These are phyloP conservation scores for Gulo gulo DNA, from an alignment of 2,113 vertebrate genomes.

Conservation along the genomic window DNA sequence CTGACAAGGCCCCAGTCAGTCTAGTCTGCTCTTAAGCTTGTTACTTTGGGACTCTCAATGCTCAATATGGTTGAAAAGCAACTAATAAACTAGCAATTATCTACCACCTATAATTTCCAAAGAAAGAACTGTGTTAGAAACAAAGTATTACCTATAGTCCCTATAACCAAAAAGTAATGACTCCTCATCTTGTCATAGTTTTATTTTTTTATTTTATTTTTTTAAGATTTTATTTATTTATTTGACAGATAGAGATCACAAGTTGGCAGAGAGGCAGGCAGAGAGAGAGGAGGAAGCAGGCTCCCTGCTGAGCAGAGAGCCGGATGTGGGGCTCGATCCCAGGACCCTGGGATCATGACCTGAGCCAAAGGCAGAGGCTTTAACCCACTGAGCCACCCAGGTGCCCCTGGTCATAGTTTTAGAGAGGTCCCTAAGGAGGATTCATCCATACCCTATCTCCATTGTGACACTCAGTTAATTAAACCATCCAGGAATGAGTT, in stretches of 20 bases:
- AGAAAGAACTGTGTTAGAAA: neutral
- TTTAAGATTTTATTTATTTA: too few species aligned
- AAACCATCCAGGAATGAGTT: neutral
- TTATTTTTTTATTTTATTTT: neutral
- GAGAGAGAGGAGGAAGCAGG: too few species aligned
- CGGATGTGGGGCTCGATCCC: too few species aligned
- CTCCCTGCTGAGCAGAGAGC: too few species aligned
- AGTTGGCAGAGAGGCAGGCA: too few species aligned
- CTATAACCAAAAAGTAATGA: neutral
- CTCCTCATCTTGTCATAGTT: neutral
- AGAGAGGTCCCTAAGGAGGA: neutral
- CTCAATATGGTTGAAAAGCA: neutral
- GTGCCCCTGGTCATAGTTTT: neutral
- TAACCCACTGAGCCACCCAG: too few species aligned
- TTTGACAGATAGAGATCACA: too few species aligned
- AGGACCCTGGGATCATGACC: too few species aligned
- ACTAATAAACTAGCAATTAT: neutral
- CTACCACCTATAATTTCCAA: neutral
- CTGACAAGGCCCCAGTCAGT: neutral
- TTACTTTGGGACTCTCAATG: neutral
- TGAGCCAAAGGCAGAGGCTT: too few species aligned
- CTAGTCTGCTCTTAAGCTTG: neutral
- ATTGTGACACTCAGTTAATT: neutral
- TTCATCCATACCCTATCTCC: neutral
- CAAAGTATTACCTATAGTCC: neutral